Base-by-base conservation (phyloP, 2,888 invertebrate species). In the Tenthredo distinguenda region DNA sequence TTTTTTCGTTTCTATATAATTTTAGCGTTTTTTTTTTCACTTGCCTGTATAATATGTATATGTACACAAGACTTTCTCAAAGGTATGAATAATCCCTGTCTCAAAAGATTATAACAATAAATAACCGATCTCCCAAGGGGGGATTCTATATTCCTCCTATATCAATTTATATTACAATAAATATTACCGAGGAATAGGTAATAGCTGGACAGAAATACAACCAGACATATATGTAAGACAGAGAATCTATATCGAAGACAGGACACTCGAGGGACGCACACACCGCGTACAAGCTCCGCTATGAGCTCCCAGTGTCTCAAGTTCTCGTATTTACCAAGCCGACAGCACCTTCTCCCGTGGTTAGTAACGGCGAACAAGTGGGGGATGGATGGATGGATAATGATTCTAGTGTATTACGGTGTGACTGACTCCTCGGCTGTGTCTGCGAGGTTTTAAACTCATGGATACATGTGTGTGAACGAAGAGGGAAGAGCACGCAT, bases 241-340 rank as follows among this genome's bases (percentile, higher is more conserved):
- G 34, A 74, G 1, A 31, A n/a, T 37, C 7, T 21, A 58, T 18
- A 79, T 26, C 26, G n/a, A 58, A 62, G 37, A 26, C 37, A n/a
- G 58, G 58, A 81, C 81, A 62, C 58, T 81, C 81, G 34, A 34
- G 40, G 47, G 68, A 83, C 83, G 65, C 43, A 83, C 83, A 68
- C 34, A 83, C 68, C 83, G 83, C 83, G 40, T 15, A 83, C 47
- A 65, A 43, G n/a, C 26, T 83, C 68, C 26, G 83, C 43, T 83
- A 71, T 83, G 83, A 83, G 85, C 82, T 72, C 31, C 18, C 65
- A 82, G 50, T 50, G 47, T 58, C 79, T 34, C 47, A 82, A 55
- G 79, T 82, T 40, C 84, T 65, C 84, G 84, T 85, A 85, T 85
- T 85, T 85, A 85, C 85, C 83, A 43, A 62, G 83, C 43, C 83